Evolutionary conservation across 2,888 invertebrate genomes (phyloP).

Genomic region (Spodoptera littoralis): DNA sequence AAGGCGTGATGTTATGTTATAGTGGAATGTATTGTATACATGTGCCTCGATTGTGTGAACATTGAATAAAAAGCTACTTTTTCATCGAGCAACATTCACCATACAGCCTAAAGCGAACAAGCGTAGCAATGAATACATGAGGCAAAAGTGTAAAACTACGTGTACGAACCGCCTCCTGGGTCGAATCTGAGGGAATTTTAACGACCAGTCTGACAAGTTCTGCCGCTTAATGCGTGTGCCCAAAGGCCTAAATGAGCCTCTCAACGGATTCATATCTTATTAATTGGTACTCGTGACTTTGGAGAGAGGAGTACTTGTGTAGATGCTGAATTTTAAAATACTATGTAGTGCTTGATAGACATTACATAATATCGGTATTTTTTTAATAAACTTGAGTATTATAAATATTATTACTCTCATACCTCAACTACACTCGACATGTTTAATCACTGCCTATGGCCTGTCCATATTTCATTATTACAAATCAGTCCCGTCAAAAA

Average conservation of each 20-base stretch:
- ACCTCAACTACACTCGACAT: too few relatives aligned
- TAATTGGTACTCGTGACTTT: constrained; percentile 65
- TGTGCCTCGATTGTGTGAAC: too few relatives aligned
- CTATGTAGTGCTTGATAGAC: constrained; percentile 9
- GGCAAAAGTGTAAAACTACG: constrained; percentile 64
- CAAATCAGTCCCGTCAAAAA: too few relatives aligned
- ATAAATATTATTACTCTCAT: too few relatives aligned
- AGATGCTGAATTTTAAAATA: constrained; percentile 26
- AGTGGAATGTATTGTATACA: too few relatives aligned
- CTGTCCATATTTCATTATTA: too few relatives aligned
- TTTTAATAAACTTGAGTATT: too few relatives aligned
- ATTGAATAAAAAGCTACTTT: constrained; percentile 22
- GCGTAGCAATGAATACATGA: constrained; percentile 47
- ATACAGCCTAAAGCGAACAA: constrained; percentile 34
- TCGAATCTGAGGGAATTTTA: constrained; percentile 80
- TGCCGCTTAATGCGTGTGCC: constrained; percentile 66
- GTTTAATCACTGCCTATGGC: too few relatives aligned
- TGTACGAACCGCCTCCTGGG: constrained; percentile 67
- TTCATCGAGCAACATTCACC: constrained; percentile 20
- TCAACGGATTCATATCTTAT: constrained; percentile 63
- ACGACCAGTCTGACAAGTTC: constrained; percentile 78
- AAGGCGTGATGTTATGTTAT: too few relatives aligned
- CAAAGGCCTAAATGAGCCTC: constrained; percentile 70
- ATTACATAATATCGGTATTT: too few relatives aligned
- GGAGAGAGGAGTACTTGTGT: constrained; percentile 40